These are phyloP conservation scores for Anoura caudifer DNA, from an alignment of 2,113 vertebrate genomes.

Conservation along the genomic window DNA sequence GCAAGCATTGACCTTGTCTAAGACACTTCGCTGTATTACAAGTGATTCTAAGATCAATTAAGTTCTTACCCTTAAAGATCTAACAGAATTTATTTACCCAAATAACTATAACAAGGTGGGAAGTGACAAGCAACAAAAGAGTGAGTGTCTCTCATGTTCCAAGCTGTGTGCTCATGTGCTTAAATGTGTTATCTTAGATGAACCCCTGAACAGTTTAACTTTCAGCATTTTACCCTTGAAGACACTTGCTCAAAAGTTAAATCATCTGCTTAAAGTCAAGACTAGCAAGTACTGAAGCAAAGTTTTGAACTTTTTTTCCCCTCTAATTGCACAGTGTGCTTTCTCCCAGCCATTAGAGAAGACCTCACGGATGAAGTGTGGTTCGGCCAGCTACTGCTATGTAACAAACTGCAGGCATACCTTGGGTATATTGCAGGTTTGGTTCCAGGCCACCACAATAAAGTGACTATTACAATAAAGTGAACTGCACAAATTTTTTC, in stretches of 20 bases:
- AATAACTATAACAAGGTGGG: background rate
- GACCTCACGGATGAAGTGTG: background rate
- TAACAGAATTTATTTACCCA: background rate
- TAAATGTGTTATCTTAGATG: background rate
- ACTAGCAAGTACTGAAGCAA: background rate
- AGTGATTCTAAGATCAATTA: background rate
- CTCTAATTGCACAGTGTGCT: background rate
- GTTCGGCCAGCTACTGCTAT: background rate
- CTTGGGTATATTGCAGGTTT: background rate
- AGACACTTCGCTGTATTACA: background rate
- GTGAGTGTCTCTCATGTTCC: background rate
- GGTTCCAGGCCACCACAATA: background rate
- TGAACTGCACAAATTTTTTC: background rate
- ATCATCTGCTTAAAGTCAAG: background rate
- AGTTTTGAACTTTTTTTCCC: background rate
- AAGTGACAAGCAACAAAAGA: background rate
- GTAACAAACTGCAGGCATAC: background rate
- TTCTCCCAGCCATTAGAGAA: background rate
- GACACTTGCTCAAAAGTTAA: background rate
- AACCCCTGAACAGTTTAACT: background rate
- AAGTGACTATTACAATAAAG: background rate
- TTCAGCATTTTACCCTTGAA: background rate
- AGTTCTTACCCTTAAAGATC: background rate
- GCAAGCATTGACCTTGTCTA: background rate
- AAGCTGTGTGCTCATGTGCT: background rate